Evolutionary conservation across 2,797 vertebrate species (phyloP), one percentile per base, ranked within the genome.

Genomic region (Pitangus sulphuratus): DNA sequence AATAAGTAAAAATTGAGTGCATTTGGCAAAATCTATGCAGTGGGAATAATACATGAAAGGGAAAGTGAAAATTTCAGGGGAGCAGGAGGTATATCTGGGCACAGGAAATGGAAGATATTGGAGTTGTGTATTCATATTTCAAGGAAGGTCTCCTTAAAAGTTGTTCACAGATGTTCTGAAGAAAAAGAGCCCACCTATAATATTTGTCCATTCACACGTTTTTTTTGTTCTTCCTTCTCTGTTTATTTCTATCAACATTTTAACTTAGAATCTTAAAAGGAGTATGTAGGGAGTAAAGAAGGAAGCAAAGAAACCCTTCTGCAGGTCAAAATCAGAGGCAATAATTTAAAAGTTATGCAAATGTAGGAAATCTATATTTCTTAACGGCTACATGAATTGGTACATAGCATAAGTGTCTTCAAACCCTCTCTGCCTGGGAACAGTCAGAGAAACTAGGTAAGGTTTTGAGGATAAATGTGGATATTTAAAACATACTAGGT

Each of bases 141-240:
- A 87, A 57, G 15, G 11, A 76, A 75, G 5, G 3, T 68, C 11
- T 88, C 10, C 57, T 28, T 57, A 30, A 72, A 76, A 40, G 35
- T 60, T 28, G 2, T 30, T 72, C 40, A 54, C 8, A 82, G 39
- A 24, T 78, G 4, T 62, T 58, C 50, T 74, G 60, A 31, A 56
- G 50, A 10, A 71, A 61, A 86, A 30, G 3, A 62, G 0, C 2
- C 6, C 10, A 19, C 17, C 4, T 60, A 6, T 26, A 66, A 45
- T 57, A 25, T 4, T 58, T 54, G 5, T 33, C 14, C 4, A 14
- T 62, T 74, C 16, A 35, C 6, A 25, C 2, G 42, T 2, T 0
- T 25, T 12, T 48, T 66, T 31, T 64, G 3, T 57, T 94, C 61
- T 75, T 68, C 45, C 13, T 37, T 75, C 19, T 69, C 40, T 24